Percentiles rank a stretch among this genome's conserved stretches.
Conservation (phyloP, 1,140 invertebrate genomes). For the Drosophila nigromelanica region DNA sequence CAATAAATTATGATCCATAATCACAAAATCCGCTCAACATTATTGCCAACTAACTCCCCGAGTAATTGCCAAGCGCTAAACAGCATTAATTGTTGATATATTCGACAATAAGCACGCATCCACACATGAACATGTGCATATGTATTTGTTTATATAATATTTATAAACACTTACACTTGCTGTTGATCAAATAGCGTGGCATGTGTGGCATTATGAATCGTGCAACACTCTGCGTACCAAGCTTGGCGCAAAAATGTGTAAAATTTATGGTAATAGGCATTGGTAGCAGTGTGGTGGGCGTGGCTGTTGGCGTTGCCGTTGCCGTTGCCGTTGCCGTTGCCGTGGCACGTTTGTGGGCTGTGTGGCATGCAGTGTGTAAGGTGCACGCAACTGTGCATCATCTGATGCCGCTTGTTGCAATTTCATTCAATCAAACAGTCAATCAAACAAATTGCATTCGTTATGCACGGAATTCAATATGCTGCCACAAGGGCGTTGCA, state of each 20-base stretch:
- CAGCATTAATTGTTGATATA: too few relatives aligned
- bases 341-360: background rate
- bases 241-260: background rate
- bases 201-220: background rate
- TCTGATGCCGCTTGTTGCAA: slow-evolving; percentile 43
- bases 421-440: slow-evolving; percentile 78
- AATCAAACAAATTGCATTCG: slow-evolving; percentile 80
- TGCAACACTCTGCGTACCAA: background rate
- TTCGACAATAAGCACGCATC: too few relatives aligned
- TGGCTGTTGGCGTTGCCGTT: background rate
- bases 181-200: background rate
- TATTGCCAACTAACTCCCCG: too few relatives aligned
- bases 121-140: too few relatives aligned
- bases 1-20: too few relatives aligned
- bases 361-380: background rate
- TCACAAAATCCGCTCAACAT: too few relatives aligned
- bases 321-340: too few relatives aligned
- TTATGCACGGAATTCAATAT: slow-evolving; percentile 73
- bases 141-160: background rate
- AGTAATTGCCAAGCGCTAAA: too few relatives aligned
- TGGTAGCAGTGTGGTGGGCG: background rate
- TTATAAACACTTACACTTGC: background rate
- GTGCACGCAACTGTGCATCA: slow-evolving; percentile 26
- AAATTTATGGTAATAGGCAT: background rate
- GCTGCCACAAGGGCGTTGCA: slow-evolving; percentile 36